Conservation (phyloP, 2,797 vertebrate genomes). For the Thalassophryne amazonica region DNA sequence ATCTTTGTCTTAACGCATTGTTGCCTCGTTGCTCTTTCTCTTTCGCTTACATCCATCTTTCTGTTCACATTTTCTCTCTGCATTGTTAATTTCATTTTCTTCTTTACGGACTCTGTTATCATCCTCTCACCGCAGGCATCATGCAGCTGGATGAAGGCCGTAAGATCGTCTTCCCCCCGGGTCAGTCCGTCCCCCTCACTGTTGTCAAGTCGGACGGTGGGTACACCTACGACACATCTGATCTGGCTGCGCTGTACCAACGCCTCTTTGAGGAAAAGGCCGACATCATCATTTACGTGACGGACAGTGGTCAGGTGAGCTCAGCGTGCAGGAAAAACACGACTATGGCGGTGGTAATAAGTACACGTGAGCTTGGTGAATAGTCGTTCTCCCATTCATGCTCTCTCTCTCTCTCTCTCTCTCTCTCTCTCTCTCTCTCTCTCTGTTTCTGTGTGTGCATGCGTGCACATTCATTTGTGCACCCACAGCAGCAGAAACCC, state of each 20-base stretch:
- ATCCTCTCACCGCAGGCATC: conserved; percentile 72
- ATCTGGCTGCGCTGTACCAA: conserved; percentile 91
- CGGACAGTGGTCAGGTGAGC: conserved; percentile 89
- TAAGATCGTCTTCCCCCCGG: conserved; percentile 88
- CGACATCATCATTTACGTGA: conserved; percentile 90
- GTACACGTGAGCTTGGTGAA: too few species aligned
- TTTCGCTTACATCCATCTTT: background rate
- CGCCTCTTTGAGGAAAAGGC: conserved; percentile 86
- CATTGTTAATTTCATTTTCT: background rate
- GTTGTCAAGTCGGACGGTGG: conserved; percentile 94
- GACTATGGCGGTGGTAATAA: too few species aligned
- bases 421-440: too few species aligned
- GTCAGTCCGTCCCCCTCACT: conserved; percentile 87
- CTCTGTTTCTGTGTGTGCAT: too few species aligned
- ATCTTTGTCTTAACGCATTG: too few species aligned
- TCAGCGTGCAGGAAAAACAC: too few species aligned
- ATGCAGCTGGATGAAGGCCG: conserved; percentile 89
- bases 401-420: too few species aligned
- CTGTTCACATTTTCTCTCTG: too few species aligned
- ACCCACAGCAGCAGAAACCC: too few species aligned
- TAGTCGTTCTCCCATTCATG: too few species aligned
- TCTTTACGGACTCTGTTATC: background rate
- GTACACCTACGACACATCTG: conserved; percentile 95
- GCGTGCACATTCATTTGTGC: too few species aligned
- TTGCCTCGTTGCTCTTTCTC: background rate